A percentile compares a stretch with the other conserved stretches of the same genome.
Evolutionary conservation across 2,113 vertebrate species (phyloP).

Genomic region (Stictonetta naevosa): DNA sequence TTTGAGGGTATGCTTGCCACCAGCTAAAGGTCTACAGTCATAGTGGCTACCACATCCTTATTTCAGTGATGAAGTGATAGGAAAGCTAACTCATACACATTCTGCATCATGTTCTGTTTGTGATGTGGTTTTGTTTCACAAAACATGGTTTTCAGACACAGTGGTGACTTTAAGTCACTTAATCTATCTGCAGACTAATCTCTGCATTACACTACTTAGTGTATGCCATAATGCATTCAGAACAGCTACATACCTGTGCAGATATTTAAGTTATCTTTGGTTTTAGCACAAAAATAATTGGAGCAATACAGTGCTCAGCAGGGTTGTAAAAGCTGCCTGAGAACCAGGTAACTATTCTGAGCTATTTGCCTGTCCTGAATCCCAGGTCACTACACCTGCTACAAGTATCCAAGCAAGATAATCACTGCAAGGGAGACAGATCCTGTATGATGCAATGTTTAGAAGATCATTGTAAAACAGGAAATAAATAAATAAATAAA

Average conservation of each 20-base stretch:
- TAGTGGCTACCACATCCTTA: no score
- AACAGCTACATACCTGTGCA: background rate
- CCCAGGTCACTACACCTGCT: background rate
- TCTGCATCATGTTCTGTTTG: background rate
- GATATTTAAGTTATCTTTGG: background rate
- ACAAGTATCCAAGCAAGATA: background rate
- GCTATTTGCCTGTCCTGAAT: background rate
- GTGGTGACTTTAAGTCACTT: background rate
- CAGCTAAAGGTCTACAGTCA: background rate
- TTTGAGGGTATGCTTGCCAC: background rate
- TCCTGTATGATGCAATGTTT: background rate
- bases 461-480: background rate
- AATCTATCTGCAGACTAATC: background rate
- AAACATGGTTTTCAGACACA: background rate
- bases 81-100: background rate
- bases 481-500: background rate
- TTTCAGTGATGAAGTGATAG: fast-evolving
- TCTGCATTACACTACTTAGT: background rate
- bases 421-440: background rate
- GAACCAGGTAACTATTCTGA: background rate
- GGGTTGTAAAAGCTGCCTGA: background rate
- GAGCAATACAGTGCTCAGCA: background rate
- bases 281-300: background rate
- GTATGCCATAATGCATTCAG: background rate
- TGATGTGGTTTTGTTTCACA: background rate